A percentile compares a stretch with the other conserved stretches of the same genome.
Evolutionary conservation across 2,888 invertebrate species (phyloP).

Genomic region (Sphaeridia pumilis): DNA sequence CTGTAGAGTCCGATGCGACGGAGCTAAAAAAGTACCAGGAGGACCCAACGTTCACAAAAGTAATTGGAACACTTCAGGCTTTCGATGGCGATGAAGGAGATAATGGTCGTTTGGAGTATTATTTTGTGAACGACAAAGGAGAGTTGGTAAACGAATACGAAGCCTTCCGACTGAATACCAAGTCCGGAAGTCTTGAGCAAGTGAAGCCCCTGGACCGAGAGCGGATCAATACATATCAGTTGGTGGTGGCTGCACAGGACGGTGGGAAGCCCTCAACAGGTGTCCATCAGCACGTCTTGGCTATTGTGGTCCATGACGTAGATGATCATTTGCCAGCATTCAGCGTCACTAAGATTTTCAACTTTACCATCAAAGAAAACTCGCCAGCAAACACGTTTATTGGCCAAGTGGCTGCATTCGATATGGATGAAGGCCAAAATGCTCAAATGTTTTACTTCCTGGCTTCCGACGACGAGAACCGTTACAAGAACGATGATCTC

Average conservation of each 20-base stretch:
- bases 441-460: slow-evolving; percentile 76
- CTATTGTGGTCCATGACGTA: slow-evolving; percentile 37
- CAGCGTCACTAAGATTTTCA: slow-evolving; percentile 18
- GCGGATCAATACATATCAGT: slow-evolving; percentile 50
- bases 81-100: slow-evolving; percentile 34
- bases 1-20: slow-evolving; percentile 16
- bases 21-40: slow-evolving; percentile 7
- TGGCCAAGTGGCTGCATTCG: slow-evolving; percentile 59
- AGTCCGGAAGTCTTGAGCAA: slow-evolving; percentile 27
- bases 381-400: slow-evolving; percentile 30
- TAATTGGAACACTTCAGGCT: slow-evolving; percentile 27
- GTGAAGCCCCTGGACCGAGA: slow-evolving; percentile 32
- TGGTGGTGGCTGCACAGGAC: slow-evolving; percentile 38
- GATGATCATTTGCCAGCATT: slow-evolving; percentile 38
- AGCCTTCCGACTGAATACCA: slow-evolving; percentile 28
- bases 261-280: slow-evolving; percentile 38
- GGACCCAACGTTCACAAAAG: slow-evolving; percentile 20
- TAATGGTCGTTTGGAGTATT: slow-evolving; percentile 30
- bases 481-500: slow-evolving; percentile 51
- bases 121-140: slow-evolving; percentile 28
- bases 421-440: slow-evolving; percentile 66
- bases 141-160: slow-evolving; percentile 31
- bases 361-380: slow-evolving; percentile 32
- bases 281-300: slow-evolving; percentile 38
- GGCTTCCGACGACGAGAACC: slow-evolving; percentile 43